Evolutionary conservation across 2,888 invertebrate species (phyloP).

Genomic region (Gnatocerus cornutus): DNA sequence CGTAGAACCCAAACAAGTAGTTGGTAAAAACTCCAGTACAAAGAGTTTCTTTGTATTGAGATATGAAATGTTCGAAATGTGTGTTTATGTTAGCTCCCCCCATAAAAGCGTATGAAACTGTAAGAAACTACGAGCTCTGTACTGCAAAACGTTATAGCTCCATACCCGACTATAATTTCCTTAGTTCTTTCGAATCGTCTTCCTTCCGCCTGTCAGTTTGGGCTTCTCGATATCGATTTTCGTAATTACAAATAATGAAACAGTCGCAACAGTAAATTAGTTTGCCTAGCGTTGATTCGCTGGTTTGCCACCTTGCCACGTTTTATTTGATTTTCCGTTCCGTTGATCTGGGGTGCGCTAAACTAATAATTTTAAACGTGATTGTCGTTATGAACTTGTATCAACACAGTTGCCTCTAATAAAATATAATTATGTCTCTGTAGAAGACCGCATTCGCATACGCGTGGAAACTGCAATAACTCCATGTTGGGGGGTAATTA

Average conservation of each 20-base stretch:
- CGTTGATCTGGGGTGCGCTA: constrained; percentile 29
- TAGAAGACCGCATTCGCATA: not conserved
- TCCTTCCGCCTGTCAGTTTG: not conserved
- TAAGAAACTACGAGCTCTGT: too few species aligned
- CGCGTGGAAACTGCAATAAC: constrained; percentile 12
- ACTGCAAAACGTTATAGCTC: too few species aligned
- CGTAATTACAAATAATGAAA: constrained; percentile 32
- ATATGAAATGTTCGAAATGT: too few species aligned
- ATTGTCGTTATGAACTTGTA: constrained; percentile 25
- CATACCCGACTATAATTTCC: too few species aligned
- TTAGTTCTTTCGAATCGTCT: not conserved
- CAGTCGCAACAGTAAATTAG: constrained; percentile 33
- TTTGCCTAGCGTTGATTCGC: constrained; percentile 29
- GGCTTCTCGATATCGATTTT: constrained; percentile 21
- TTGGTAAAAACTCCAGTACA: constrained; percentile 3
- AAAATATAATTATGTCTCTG: constrained; percentile 3
- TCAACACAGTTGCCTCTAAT: not conserved
- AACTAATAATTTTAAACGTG: constrained; percentile 41
- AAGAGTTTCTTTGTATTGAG: too few species aligned
- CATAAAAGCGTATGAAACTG: too few species aligned
- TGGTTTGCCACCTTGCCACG: constrained; percentile 39
- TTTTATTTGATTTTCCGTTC: constrained; percentile 40
- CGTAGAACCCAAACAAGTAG: constrained; percentile 33
- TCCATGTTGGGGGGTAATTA: constrained; percentile 13
- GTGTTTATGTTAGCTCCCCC: too few species aligned